These are phyloP conservation scores for Teleogryllus occipitalis DNA, from an alignment of 1,140 invertebrate species.

Conservation along the genomic window DNA sequence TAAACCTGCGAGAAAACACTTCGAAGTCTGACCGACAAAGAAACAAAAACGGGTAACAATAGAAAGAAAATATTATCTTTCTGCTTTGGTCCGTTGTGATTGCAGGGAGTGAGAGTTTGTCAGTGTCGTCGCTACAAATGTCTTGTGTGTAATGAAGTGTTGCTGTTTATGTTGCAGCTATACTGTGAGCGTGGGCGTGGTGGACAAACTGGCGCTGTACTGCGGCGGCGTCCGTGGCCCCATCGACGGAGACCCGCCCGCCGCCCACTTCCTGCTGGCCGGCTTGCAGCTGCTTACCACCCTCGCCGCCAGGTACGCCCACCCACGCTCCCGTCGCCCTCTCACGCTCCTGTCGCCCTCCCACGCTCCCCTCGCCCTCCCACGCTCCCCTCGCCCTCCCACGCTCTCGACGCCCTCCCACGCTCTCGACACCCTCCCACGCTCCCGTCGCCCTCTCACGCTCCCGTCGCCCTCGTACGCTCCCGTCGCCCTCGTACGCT, in stretches of 20 bases:
- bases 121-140: no score
- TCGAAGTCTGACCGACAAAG: no score
- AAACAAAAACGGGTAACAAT: no score
- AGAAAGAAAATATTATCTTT: no score
- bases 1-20: no score
- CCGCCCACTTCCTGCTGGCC: slow-evolving; percentile 44
- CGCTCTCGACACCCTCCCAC: neutral
- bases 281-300: slow-evolving; percentile 44
- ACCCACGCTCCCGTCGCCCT: neutral
- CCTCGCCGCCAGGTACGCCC: slow-evolving; percentile 34
- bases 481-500: no score
- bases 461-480: no score
- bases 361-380: neutral
- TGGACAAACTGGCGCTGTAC: slow-evolving; percentile 56
- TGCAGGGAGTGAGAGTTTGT: no score
- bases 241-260: slow-evolving; percentile 46
- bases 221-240: slow-evolving; percentile 52
- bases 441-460: no score
- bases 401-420: neutral
- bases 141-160: no score
- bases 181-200: slow-evolving; percentile 54
- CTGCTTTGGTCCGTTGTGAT: no score
- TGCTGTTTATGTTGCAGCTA: slow-evolving; percentile 44
- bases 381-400: neutral
- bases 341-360: neutral